Evolutionary conservation across 2,797 vertebrate genomes (phyloP), one percentile per base, ranked within the genome.

Genomic region (Distichodus sexfasciatus): DNA sequence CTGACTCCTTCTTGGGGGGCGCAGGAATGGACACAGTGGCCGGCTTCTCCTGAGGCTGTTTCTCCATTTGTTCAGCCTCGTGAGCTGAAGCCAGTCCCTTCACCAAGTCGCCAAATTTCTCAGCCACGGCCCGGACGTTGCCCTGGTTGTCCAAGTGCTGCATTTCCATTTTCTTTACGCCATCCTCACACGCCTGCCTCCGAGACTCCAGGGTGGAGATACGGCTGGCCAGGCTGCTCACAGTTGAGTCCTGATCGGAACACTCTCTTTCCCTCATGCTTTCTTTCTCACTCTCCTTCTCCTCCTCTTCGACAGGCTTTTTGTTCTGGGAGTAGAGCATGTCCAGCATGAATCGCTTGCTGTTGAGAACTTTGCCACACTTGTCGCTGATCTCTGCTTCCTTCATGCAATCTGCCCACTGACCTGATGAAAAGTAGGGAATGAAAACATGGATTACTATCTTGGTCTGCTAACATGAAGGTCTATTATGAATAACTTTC

Each of bases 291-390:
- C 81, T 82, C 0, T 86, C 89, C 44, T 85, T 83, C 72, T 90
- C 91, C 66, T 91, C 86, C 5, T 47, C 28, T 11, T 47, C 29
- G 6, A 21, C 46, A 8, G 88, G 79, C 55, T 91, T 85, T 35
- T 93, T 89, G 77, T 89, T 95, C 88, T 96, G 94, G 53, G 93
- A 88, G 71, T 96, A 97, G 82, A 98, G 93, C 95, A 96, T 96
- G 85, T 98, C 96, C 92, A 97, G 85, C 95, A 98, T 97, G 87
- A 96, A 96, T 66, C 91, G 90, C 84, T 96, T 97, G 85, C 83
- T 94, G 79, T 93, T 94, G 82, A 97, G 93, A 81, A 95, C 94
- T 82, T 93, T 93, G 81, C 91, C 93, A 81, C 93, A 92, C 80
- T 93, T 91, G 63, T 94, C 93, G 67, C 91, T 94, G 79, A 93